These are phyloP conservation scores for Reinhardtius hippoglossoides DNA, from an alignment of 2,113 vertebrate genomes.

Conservation along the genomic window DNA sequence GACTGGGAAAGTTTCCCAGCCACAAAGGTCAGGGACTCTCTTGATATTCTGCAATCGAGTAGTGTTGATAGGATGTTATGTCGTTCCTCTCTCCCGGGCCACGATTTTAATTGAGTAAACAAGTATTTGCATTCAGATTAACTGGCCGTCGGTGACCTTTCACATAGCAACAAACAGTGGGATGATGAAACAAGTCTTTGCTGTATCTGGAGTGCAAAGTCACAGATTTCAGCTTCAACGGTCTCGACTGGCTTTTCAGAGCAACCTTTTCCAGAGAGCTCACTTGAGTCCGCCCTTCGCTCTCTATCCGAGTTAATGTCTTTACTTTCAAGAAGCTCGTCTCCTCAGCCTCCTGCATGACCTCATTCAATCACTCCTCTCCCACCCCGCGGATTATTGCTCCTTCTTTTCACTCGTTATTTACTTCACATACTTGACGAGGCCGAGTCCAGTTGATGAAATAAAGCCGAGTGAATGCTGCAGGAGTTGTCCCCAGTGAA, in stretches of 20 bases:
- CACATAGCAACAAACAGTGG: background rate
- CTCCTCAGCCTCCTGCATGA: slow-evolving; percentile 22
- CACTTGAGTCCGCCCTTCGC: slow-evolving; percentile 14
- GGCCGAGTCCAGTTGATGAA: slow-evolving; percentile 34
- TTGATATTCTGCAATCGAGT: slow-evolving; percentile 1
- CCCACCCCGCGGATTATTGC: slow-evolving; percentile 36
- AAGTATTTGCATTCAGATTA: slow-evolving; percentile 32
- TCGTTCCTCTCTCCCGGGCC: background rate
- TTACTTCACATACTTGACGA: slow-evolving; percentile 27
- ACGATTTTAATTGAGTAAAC: slow-evolving; percentile 15
- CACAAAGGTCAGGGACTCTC: slow-evolving; percentile 27
- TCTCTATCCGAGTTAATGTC: slow-evolving; percentile 5
- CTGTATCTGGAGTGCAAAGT: background rate
- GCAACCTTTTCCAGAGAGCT: background rate
- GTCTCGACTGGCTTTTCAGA: background rate
- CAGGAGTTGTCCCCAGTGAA: slow-evolving; percentile 37
- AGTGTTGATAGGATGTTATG: slow-evolving; percentile 14
- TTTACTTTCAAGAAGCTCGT: slow-evolving; percentile 26
- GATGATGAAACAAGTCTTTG: background rate
- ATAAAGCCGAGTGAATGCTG: slow-evolving; percentile 50
- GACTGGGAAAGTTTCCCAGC: background rate
- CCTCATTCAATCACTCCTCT: slow-evolving; percentile 47
- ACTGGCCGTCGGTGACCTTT: slow-evolving; percentile 11
- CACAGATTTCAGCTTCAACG: background rate
- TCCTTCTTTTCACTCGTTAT: slow-evolving; percentile 42